phyloP scores from a whole-genome alignment of 2,113 vertebrate genomes.

The Epinephelus lanceolatus region DNA sequence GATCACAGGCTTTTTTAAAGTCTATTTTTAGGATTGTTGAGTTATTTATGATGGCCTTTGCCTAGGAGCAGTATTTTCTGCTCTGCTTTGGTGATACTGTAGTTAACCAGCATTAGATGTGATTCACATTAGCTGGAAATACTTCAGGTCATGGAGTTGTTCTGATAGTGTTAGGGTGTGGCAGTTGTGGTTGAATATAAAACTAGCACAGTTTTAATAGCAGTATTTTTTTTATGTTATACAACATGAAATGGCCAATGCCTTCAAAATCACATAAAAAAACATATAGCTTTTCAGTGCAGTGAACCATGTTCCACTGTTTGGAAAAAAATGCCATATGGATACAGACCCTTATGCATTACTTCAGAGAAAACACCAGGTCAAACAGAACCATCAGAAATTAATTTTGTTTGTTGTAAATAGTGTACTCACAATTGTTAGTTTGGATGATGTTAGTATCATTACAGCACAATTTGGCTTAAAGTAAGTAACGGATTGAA shows the following conservation, averaged over 20 bases:
- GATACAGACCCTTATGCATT: neutral
- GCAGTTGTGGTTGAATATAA: neutral
- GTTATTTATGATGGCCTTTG: constrained; percentile 73
- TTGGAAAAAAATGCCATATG: too few relatives aligned
- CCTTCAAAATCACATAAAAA: neutral
- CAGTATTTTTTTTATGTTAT: neutral
- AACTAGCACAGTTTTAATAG: neutral
- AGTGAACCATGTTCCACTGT: neutral
- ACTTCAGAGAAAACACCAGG: neutral
- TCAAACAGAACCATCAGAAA: neutral
- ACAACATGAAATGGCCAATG: neutral
- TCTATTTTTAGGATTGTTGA: constrained; percentile 69
- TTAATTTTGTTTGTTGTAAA: neutral
- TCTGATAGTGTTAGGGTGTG: neutral
- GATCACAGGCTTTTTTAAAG: constrained; percentile 39
- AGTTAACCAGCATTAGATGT: constrained; percentile 8
- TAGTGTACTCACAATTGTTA: neutral
- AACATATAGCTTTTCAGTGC: neutral
- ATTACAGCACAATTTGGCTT: neutral
- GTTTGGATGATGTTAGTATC: neutral
- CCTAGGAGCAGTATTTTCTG: constrained; percentile 58
- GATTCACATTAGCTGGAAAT: neutral
- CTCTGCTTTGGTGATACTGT: constrained; percentile 24
- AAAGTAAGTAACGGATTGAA: neutral
- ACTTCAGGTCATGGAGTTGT: neutral